Conservation (phyloP, 2,888 invertebrate genomes). For the Tholera decimalis region DNA sequence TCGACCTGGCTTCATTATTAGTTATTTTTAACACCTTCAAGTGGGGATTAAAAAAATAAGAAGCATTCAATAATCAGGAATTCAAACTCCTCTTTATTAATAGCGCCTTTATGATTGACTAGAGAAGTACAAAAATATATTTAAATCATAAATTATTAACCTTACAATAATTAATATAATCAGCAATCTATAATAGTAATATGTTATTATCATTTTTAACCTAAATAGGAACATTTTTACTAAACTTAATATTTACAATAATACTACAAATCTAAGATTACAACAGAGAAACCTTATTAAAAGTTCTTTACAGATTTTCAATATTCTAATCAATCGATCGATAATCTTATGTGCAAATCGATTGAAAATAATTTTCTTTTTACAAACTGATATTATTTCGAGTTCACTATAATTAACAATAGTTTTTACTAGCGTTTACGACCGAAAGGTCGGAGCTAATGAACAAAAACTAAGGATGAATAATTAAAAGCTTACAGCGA, state of each 20-base stretch:
- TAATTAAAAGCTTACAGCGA: background rate
- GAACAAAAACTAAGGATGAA: background rate
- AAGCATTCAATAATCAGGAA: constrained; percentile 71
- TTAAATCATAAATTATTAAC: constrained; percentile 81
- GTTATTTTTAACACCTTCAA: no score
- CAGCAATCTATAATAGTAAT: constrained; percentile 34
- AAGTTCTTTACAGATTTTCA: background rate
- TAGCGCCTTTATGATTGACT: constrained; percentile 85
- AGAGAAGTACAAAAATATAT: constrained; percentile 80
- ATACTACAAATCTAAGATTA: constrained; percentile 1
- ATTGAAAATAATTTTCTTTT: background rate
- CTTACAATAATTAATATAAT: constrained; percentile 65
- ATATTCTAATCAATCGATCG: background rate
- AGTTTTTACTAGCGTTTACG: background rate
- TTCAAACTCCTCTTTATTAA: constrained; percentile 82
- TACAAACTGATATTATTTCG: background rate
- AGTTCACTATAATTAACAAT: background rate
- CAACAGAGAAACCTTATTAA: background rate
- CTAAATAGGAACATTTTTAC: constrained; percentile 78
- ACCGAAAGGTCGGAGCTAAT: background rate
- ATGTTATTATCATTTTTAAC: constrained; percentile 48
- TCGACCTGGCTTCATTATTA: no score
- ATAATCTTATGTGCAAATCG: background rate
- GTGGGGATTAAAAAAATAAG: constrained; percentile 30
- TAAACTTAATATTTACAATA: constrained; percentile 68